Base-by-base conservation (phyloP, 2,888 invertebrate species). In the Nipponacmea schrenckii region DNA sequence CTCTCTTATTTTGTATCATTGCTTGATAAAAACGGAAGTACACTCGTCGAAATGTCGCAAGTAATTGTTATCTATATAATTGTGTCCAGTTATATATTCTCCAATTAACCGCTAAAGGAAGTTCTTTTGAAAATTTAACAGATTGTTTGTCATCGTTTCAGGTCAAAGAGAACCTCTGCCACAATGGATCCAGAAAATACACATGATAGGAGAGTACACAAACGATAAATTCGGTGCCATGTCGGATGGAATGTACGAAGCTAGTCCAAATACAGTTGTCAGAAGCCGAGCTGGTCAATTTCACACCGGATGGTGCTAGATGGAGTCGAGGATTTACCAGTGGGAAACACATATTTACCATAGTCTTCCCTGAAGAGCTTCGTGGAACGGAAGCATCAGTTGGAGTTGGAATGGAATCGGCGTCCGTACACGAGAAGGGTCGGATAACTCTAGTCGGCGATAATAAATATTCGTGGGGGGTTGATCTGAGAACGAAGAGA, bases 271-370 rank as follows among this genome's bases (percentile, higher is more conserved):
- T 68, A 80, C 81, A 7, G 69, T 84, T 0, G 39, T 48, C 14
- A 62, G 75, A 31, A 27, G 14, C 17, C 63, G 73, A 15, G 48
- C 50, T 44, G 79, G 77, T 3, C 62, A 63, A 4, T 64, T 46
- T 1, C 77, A 74, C 45, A 75, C n/a, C 81, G 12, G 82, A 83
- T 44, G 82, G 77, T 4, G 80, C 81, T 14, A 72, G 77, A 48
- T 84, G 84, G 84, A 78, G 79, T 26, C 76, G 81, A 44, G 82
- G 82, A 0, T 82, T 84, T 68, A 77, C 77, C 31, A 75, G 75
- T 50, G 84, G 84, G 64, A 79, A 77, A 73, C 82, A 83, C 66
- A 77, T 81, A 10, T 80, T 83, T 31, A 82, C 82, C 66, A 80
- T 83, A 26, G 81, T 81, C 20, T 83, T 75, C 69, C 83, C 83